Percentiles rank a stretch among this genome's conserved stretches.
phyloP scores from a whole-genome alignment of 2,888 invertebrate genomes.

The Napeogenes inachia region DNA sequence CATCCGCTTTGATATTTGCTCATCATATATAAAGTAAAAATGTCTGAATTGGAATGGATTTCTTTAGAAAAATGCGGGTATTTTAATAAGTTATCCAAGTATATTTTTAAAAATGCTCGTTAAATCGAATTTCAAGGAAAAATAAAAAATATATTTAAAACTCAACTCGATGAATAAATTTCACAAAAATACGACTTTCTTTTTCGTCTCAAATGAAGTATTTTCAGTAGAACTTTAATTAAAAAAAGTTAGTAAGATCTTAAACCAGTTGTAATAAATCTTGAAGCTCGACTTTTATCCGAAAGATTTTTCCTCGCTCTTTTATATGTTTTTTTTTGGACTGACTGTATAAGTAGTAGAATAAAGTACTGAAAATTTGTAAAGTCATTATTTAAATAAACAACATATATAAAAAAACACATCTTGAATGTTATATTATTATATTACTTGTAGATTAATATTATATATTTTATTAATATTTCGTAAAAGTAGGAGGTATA shows the following conservation, averaged over 20 bases:
- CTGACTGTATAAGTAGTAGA: neutral
- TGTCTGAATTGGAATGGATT: neutral
- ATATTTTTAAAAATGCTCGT: neutral
- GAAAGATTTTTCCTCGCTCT: constrained; percentile 27
- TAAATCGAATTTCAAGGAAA: too few species aligned
- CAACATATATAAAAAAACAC: neutral
- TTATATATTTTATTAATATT: too few species aligned
- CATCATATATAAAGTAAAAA: constrained; percentile 7
- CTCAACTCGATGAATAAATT: constrained; percentile 1
- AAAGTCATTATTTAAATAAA: neutral
- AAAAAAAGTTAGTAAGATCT: constrained; percentile 24
- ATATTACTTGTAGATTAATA: too few species aligned
- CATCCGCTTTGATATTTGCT: constrained; percentile 22
- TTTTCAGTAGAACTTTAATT: constrained; percentile 11
- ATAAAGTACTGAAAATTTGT: neutral
- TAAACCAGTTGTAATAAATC: constrained; percentile 29
- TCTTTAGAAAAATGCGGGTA: neutral
- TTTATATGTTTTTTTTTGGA: constrained; percentile 22
- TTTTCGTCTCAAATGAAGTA: neutral
- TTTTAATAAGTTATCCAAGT: neutral
- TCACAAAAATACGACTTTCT: neutral
- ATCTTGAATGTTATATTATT: too few species aligned
- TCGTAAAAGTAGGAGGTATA: neutral
- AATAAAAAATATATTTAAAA: constrained; percentile 4
- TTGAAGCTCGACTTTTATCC: constrained; percentile 26